Percentiles rank a stretch among this genome's conserved stretches.
These are phyloP conservation scores for Narcine bancroftii DNA, from an alignment of 2,113 vertebrate species.

Conservation along the genomic window DNA sequence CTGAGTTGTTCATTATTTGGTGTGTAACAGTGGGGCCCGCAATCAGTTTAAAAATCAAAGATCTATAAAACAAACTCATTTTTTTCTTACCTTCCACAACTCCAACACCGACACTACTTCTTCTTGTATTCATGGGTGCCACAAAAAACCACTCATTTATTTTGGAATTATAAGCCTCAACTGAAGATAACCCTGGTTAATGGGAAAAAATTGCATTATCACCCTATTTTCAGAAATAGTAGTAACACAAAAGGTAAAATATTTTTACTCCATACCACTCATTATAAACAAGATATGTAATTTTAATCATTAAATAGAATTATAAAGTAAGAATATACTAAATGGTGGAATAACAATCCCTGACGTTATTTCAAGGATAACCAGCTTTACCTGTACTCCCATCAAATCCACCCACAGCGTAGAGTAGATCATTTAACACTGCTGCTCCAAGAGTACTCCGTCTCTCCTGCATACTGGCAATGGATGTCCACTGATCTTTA, in stretches of 20 bases:
- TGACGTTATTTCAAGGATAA: not conserved
- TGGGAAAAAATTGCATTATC: not conserved
- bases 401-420: conserved; percentile 87
- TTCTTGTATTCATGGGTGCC: conserved; percentile 87
- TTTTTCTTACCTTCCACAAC: conserved; percentile 77
- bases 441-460: conserved; percentile 84
- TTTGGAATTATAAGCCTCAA: conserved; percentile 83
- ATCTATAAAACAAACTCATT: no score
- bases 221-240: not conserved
- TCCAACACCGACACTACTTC: conserved; percentile 93
- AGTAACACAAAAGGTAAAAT: not conserved
- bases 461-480: conserved; percentile 89
- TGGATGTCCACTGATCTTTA: conserved; percentile 82
- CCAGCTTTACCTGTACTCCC: conserved; percentile 79
- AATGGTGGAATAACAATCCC: not conserved
- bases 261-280: not conserved
- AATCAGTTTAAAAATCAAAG: not conserved
- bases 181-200: conserved; percentile 77
- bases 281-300: not conserved
- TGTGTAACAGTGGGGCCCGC: not conserved
- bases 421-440: conserved; percentile 81
- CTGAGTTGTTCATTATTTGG: not conserved
- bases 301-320: not conserved
- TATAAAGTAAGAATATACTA: not conserved
- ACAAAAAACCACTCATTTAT: conserved; percentile 87